These are phyloP conservation scores for Heterodera schachtii DNA, from an alignment of 1,140 invertebrate genomes.

Conservation along the genomic window DNA sequence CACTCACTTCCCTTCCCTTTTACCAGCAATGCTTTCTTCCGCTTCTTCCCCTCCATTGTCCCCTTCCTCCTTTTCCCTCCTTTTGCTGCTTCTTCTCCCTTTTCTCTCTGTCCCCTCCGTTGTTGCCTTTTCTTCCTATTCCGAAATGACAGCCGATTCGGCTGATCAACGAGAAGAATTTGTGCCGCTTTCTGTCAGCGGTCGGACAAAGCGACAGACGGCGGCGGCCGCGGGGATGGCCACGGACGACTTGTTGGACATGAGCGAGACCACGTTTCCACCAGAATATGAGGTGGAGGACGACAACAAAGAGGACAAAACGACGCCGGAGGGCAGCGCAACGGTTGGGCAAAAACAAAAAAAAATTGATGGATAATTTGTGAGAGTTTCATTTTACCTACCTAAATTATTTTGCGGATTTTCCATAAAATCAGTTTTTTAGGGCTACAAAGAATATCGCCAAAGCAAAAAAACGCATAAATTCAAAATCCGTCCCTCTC, in stretches of 20 bases:
- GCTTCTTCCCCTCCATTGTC: too few species aligned
- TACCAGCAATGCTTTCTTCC: too few species aligned
- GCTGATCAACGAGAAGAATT: not conserved
- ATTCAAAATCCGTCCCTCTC: too few species aligned
- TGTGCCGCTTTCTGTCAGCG: not conserved
- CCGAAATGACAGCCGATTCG: not conserved
- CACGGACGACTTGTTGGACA: constrained; percentile 25
- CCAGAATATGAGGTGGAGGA: constrained; percentile 32
- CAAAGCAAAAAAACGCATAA: too few species aligned
- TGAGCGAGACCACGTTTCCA: constrained; percentile 28
- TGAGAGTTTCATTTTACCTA: not conserved
- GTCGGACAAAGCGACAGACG: not conserved
- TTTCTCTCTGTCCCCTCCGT: not conserved
- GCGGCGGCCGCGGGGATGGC: not conserved
- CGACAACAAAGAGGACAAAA: constrained; percentile 29
- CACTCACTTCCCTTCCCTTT: too few species aligned
- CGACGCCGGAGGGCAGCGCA: not conserved
- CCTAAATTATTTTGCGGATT: too few species aligned
- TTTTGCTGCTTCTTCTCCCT: not conserved
- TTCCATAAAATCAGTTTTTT: too few species aligned
- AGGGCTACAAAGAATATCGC: too few species aligned
- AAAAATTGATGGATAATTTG: not conserved
- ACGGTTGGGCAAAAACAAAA: not conserved
- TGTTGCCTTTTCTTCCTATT: constrained; percentile 17
- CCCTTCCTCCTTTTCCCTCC: not conserved